phyloP scores from a whole-genome alignment of 1,140 invertebrate species.

The Drosophila erecta region DNA sequence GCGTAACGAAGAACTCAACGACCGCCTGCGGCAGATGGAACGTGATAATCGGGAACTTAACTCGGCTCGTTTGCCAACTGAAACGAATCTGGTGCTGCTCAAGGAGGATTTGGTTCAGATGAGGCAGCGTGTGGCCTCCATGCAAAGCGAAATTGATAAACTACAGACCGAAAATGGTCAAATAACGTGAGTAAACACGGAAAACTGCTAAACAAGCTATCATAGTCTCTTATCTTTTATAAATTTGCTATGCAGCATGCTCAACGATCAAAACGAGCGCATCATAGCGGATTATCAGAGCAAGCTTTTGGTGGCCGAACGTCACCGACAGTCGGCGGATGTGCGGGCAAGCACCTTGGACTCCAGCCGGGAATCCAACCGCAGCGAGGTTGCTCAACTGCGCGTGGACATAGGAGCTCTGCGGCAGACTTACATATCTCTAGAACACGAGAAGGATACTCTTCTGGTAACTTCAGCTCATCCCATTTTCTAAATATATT shows the following conservation, averaged over 20 bases:
- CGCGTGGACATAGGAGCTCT: conserved; percentile 64
- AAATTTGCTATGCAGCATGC: conserved; percentile 41
- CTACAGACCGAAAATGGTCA: conserved; percentile 60
- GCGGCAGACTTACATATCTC: conserved; percentile 57
- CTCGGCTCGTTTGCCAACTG: conserved; percentile 61
- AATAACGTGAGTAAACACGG: conserved; percentile 49
- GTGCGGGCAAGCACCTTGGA: conserved; percentile 59
- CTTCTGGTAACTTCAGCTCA: conserved; percentile 50
- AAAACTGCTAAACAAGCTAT: too few relatives aligned
- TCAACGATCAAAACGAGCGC: conserved; percentile 82
- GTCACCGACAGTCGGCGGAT: conserved; percentile 64
- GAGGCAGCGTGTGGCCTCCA: conserved; percentile 35
- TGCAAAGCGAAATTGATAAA: conserved; percentile 56
- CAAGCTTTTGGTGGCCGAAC: conserved; percentile 67
- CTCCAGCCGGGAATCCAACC: conserved; percentile 64
- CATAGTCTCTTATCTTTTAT: neutral
- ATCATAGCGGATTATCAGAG: conserved; percentile 68
- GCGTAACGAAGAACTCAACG: conserved; percentile 58
- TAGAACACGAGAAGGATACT: conserved; percentile 77
- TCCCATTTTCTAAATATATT: neutral
- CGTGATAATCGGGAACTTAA: conserved; percentile 68
- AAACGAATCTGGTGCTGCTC: conserved; percentile 66
- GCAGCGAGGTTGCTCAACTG: conserved; percentile 59
- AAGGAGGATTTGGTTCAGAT: conserved; percentile 69
- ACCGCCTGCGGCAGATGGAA: conserved; percentile 63